Conservation (phyloP, 30 jellyfish, hydroid and myxozoan species). For the Aurelia aurita complex sp. Pacific region DNA sequence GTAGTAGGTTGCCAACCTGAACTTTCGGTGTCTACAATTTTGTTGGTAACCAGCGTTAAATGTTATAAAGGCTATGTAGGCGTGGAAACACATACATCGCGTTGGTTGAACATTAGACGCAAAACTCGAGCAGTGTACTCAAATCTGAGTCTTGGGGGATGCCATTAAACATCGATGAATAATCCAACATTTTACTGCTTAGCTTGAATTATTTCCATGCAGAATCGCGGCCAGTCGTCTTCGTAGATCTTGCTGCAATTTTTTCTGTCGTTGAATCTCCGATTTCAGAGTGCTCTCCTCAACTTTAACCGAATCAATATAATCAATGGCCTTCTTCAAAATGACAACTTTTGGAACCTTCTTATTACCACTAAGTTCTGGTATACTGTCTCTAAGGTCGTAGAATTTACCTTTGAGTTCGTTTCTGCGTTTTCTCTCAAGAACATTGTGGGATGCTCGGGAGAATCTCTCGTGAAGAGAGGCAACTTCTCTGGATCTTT, state of each 20-base stretch:
- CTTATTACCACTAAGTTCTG: slow-evolving; percentile 78
- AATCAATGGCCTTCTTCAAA: slow-evolving; percentile 70
- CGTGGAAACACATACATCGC: background rate
- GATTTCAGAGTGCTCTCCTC: slow-evolving; percentile 24
- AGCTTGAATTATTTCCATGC: background rate
- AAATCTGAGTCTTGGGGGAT: background rate
- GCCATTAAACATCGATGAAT: background rate
- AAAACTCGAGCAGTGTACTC: background rate
- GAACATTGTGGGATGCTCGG: slow-evolving; percentile 94
- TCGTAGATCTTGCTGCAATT: slow-evolving; percentile 57
- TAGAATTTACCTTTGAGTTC: slow-evolving; percentile 88
- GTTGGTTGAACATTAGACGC: background rate
- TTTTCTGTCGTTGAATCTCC: slow-evolving; percentile 55
- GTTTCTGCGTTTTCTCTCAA: slow-evolving; percentile 94
- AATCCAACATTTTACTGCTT: background rate
- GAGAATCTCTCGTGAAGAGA: slow-evolving; percentile 49
- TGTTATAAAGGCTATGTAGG: too few species aligned
- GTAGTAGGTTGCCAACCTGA: too few species aligned
- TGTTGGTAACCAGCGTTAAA: too few species aligned
- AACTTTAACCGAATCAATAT: slow-evolving; percentile 35
- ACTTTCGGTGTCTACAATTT: too few species aligned
- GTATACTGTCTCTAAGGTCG: slow-evolving; percentile 83
- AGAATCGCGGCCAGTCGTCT: slow-evolving; percentile 46
- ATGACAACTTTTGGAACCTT: slow-evolving; percentile 93
- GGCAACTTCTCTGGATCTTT: slow-evolving; percentile 4